Percentiles rank a stretch among this genome's conserved stretches.
Evolutionary conservation across 2,888 invertebrate genomes (phyloP).

Genomic region (Diaphora mendica): DNA sequence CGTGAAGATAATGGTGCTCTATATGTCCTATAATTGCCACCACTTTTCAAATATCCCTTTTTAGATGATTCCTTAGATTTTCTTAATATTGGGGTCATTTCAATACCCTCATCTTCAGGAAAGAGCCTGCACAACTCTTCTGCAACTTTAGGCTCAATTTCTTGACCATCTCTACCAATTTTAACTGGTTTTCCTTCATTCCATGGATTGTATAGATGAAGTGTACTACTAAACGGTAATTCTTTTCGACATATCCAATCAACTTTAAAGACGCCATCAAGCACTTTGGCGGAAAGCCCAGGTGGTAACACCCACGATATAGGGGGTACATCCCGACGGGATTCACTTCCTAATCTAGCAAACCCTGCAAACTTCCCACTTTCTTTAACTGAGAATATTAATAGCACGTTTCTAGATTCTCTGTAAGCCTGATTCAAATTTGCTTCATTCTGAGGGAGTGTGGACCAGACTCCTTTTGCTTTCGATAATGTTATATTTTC

Average conservation of each 20-base stretch:
- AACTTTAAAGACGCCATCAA: slow-evolving; percentile 98
- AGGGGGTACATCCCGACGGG: slow-evolving; percentile 95
- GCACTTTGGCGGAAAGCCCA: slow-evolving; percentile 95
- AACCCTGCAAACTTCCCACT: slow-evolving; percentile 98
- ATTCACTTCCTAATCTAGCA: slow-evolving; percentile 95
- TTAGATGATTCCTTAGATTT: slow-evolving; percentile 94
- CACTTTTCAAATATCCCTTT: slow-evolving; percentile 84
- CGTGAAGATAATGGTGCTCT: slow-evolving; percentile 78
- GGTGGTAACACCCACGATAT: slow-evolving; percentile 98
- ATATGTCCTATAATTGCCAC: slow-evolving; percentile 82
- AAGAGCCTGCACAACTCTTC: slow-evolving; percentile 97
- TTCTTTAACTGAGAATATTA: slow-evolving; percentile 99
- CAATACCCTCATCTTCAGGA: slow-evolving; percentile 96
- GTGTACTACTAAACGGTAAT: slow-evolving; percentile 95
- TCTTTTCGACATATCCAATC: slow-evolving; percentile 99
- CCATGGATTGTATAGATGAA: slow-evolving; percentile 98
- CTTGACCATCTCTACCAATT: slow-evolving; percentile 99
- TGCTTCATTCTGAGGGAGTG: slow-evolving; percentile 98
- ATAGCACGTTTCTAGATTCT: slow-evolving; percentile 96
- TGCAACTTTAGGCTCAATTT: slow-evolving; percentile 98
- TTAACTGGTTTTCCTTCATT: slow-evolving; percentile 99
- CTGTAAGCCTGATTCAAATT: slow-evolving; percentile 97
- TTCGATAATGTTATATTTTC: slow-evolving; percentile 98
- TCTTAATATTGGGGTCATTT: slow-evolving; percentile 94
- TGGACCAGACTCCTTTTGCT: slow-evolving; percentile 98